Conservation (phyloP, 1,140 invertebrate species). For the Myzus persicae region DNA sequence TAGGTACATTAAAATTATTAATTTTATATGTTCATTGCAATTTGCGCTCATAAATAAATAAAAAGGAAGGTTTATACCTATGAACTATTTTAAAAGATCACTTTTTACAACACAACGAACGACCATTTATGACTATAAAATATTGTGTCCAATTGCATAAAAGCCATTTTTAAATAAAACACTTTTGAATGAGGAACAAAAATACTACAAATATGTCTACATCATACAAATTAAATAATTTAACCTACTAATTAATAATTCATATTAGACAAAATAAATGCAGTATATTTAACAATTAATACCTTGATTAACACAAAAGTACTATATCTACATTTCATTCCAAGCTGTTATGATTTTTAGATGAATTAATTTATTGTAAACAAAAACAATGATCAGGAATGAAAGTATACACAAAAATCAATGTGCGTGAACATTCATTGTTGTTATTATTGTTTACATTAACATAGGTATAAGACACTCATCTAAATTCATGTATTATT, state of each 20-base stretch:
- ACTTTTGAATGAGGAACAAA: not conserved
- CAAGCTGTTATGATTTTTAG: not conserved
- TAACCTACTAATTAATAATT: not conserved
- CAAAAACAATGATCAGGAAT: not conserved
- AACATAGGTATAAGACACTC: not conserved
- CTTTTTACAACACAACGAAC: not conserved
- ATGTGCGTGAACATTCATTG: not conserved
- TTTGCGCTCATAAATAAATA: not conserved
- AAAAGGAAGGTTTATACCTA: no score
- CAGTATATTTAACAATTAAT: not conserved
- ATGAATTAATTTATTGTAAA: not conserved
- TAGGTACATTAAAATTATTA: not conserved
- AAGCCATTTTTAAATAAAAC: not conserved
- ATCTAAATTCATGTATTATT: not conserved
- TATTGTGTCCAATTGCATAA: not conserved
- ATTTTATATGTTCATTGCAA: not conserved
- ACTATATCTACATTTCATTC: not conserved
- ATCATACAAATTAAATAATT: no score
- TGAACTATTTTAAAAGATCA: no score
- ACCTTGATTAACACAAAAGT: no score
- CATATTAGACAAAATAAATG: not conserved
- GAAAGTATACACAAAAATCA: not conserved
- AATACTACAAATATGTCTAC: not conserved
- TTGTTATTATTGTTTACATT: conserved; percentile 11
- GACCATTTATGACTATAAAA: not conserved